Base-by-base conservation (phyloP, 1,140 invertebrate genomes). In the Phymorhynchus buccinoides region DNA sequence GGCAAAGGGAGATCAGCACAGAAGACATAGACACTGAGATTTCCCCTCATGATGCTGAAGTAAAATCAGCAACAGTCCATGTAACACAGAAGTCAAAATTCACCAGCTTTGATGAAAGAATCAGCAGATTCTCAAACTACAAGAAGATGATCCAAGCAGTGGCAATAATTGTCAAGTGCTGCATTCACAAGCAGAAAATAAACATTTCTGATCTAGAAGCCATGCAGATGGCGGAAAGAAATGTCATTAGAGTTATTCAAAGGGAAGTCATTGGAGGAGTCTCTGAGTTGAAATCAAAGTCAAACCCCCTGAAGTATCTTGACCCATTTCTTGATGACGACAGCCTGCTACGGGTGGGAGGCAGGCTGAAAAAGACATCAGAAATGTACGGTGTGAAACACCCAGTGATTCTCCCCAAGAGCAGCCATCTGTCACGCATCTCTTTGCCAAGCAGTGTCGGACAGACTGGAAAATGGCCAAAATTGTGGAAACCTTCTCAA, bases 401-500 rank as follows among this genome's bases (percentile, higher is more conserved):
- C 68, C 68, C 68, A 7, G 9, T 71, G 68, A 71, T 71, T 30
- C 68, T 71, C 27, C 68, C 6, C 68, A 71, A 71, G 27, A 71
- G 35, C 68, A 71, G 68, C 68, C 68, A 71, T 71, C 27, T 71
- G 27, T 71, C 68, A n/a, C n/a, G 27, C 68, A 30, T 71, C 68
- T 71, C n/a, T 12, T 71, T 71, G 68, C 68, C 27, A 71, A 6
- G 27, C 56, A 88, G 30, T 42, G 48, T 14, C 16, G 88, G 48
- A 87, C 78, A 79, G 27, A 73, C 27, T 87, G 84, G 87, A 62
- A 77, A 6, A 37, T 87, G 1, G 87, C 52, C 32, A 84, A 39
- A 18, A 87, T 89, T 0, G 84, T 84, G 37, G 86, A 89, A 82
- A 80, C 44, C 22, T 85, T 84, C 37, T 16, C 80, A 1, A 83